Conservation (phyloP, 2,113 vertebrate species). For the Neodontobutis hainanensis region DNA sequence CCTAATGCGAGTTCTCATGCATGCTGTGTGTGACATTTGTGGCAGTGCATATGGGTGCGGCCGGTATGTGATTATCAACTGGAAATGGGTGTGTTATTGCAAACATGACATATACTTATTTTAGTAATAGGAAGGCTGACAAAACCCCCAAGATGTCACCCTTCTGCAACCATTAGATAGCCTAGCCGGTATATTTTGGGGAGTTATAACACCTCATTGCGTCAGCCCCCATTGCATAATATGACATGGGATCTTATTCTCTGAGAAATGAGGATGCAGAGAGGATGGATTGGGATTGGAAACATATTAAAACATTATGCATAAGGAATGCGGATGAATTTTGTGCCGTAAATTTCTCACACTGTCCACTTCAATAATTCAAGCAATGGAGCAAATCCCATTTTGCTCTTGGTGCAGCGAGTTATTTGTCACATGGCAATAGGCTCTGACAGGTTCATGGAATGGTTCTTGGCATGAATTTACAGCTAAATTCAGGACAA, state of each 20-base stretch:
- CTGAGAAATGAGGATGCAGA: constrained; percentile 16
- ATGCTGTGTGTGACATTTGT: constrained; percentile 11
- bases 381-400: constrained; percentile 58
- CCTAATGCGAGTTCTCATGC: constrained; percentile 13
- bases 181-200: constrained; percentile 17
- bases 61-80: constrained; percentile 29
- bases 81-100: constrained; percentile 5
- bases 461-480: constrained; percentile 26
- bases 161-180: constrained; percentile 7
- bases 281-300: constrained; percentile 20
- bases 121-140: constrained; percentile 7
- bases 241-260: constrained; percentile 21
- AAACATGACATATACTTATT: constrained; percentile 13
- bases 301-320: constrained; percentile 53
- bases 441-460: constrained; percentile 55
- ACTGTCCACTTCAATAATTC: constrained; percentile 74
- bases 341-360: constrained; percentile 55
- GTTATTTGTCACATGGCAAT: constrained; percentile 70
- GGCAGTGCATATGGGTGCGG: constrained; percentile 24
- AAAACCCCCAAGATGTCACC: constrained; percentile 29
- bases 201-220: constrained; percentile 32
- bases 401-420: constrained; percentile 56
- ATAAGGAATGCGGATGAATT: constrained; percentile 54
- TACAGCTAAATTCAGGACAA: constrained; percentile 7
- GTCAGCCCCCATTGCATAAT: constrained; percentile 37